Conservation (phyloP, 2,888 invertebrate species). For the Lycocerus yunnanus region DNA sequence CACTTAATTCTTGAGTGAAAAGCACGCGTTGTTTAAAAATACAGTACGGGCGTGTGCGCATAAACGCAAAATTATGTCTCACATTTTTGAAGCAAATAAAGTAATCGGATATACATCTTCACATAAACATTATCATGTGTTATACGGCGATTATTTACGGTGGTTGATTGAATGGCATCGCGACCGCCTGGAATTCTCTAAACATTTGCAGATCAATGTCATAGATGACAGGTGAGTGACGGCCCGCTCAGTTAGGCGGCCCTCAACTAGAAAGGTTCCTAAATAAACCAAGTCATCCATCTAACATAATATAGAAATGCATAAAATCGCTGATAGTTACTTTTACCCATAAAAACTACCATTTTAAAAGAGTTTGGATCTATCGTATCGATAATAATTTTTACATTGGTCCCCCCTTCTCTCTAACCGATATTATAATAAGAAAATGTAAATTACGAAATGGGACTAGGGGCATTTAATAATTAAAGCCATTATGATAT, state of each 20-base stretch:
- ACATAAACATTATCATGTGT: constrained; percentile 30
- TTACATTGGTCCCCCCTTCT: no score
- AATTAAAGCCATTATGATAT: not conserved
- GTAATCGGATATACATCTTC: constrained; percentile 27
- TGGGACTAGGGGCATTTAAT: not conserved
- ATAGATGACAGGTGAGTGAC: constrained; percentile 42
- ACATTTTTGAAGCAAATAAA: constrained; percentile 23
- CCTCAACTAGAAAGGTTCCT: constrained; percentile 35
- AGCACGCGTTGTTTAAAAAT: constrained; percentile 12
- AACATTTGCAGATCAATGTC: constrained; percentile 44
- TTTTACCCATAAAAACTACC: not conserved
- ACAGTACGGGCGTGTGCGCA: constrained; percentile 15
- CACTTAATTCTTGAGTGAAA: not conserved
- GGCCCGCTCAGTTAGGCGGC: constrained; percentile 36
- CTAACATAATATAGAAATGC: constrained; percentile 2
- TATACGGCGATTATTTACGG: constrained; percentile 37
- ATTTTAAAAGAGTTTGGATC: not conserved
- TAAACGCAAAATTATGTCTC: constrained; percentile 18
- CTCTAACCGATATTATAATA: no score
- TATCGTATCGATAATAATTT: not conserved
- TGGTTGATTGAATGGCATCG: constrained; percentile 37
- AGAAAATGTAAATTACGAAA: not conserved
- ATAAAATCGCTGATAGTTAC: not conserved
- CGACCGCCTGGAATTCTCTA: constrained; percentile 40
- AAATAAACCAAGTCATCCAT: constrained; percentile 22